Evolutionary conservation across 2,888 invertebrate species (phyloP).

Genomic region (Epinotia demarniana): DNA sequence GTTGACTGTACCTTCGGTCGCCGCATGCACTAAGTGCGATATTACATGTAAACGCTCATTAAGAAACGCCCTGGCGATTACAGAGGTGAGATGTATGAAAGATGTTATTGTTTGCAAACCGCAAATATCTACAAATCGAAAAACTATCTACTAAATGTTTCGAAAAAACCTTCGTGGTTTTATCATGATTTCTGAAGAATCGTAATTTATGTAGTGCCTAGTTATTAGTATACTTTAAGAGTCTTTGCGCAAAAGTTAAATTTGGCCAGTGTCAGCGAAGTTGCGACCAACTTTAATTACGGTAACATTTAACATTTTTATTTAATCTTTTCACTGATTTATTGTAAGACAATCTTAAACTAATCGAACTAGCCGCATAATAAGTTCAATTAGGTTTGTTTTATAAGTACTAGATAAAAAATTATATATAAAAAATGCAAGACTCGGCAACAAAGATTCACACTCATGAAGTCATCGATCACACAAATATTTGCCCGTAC

Average conservation of each 20-base stretch:
- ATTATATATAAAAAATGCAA: no score
- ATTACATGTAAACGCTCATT: constrained; percentile 37
- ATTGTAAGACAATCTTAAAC: no score
- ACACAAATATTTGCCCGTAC: no score
- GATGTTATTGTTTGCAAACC: constrained; percentile 30
- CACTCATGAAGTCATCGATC: no score
- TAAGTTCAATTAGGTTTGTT: no score
- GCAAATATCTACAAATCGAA: constrained; percentile 19
- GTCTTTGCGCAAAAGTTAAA: no score
- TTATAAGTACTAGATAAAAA: no score
- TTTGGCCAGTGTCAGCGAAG: neutral
- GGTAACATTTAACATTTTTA: no score
- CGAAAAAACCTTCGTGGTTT: constrained; percentile 11
- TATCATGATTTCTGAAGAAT: neutral
- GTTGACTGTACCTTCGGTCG: constrained; percentile 48
- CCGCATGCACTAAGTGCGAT: constrained; percentile 47
- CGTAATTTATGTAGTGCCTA: neutral
- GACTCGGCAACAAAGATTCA: no score
- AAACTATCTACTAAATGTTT: neutral
- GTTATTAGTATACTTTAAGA: no score
- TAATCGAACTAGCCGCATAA: no score
- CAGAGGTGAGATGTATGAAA: constrained; percentile 13
- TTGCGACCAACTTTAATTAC: neutral
- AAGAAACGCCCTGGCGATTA: constrained; percentile 21
- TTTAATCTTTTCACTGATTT: no score